Base-by-base conservation (phyloP, 1,140 invertebrate species). In the Listronotus oregonensis region DNA sequence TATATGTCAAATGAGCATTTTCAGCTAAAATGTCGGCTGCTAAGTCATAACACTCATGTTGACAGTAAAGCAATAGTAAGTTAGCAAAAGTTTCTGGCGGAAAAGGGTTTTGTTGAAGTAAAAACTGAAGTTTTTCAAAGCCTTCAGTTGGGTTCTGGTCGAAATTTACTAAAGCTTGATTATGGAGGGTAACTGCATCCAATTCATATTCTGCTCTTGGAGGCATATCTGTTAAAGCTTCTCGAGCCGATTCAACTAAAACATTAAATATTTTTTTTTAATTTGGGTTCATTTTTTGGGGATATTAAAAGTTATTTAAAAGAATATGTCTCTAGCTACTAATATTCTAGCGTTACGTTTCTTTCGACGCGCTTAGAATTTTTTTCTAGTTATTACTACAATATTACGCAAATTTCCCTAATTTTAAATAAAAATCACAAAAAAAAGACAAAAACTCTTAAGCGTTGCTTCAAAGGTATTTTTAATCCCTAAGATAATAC, bases 71-170 rank as follows among this genome's bases (percentile, higher is more conserved):
- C 1, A 99, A 82, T 12, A 99, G 81, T 11, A 99, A 83, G 83
- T 99, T 99, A 1, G 95, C 90, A 81, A 99, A 98, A 0, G 97
- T 98, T 84, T 99, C 97, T 15, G 94, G 92, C 43, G 97, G 98
- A 79, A 97, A 98, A 10, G 93, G 92, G 79, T 96, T 95, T 76
- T 99, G 94, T 75, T 97, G 93, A 1, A 99, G 82, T 8, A 99
- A 82, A 81, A 98, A 99, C 77, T 99, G 96, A 17, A 99, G 79
- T 81, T 99, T 99, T 76, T 98, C 92, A 78, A 99, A 98, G 15
- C 96, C 95, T 79, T 96, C 92, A 0, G 89, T 91, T 8, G 96
- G 92, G 67, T 94, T 91, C 27, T 81, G 82, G 50, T 96, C 93
- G 80, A 97, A 95, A 75, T 97, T 97, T 75, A 98, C 93, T 6